phyloP scores from a whole-genome alignment of 1,140 invertebrate species.

The Globodera rostochiensis region DNA sequence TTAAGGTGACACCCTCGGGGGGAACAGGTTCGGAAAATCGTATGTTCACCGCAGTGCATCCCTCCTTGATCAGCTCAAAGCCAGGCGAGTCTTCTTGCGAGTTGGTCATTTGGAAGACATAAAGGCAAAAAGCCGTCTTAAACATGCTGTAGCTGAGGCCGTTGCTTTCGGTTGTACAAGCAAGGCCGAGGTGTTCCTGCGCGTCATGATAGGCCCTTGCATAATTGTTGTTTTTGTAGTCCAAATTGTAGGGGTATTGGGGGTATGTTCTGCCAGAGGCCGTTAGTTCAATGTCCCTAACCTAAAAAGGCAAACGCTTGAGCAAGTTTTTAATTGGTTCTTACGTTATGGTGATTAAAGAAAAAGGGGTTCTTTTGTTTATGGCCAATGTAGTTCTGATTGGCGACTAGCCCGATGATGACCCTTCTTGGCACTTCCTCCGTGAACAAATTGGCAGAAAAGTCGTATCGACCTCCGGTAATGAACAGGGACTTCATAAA shows the following conservation, averaged over 20 bases:
- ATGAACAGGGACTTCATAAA: constrained; percentile 28
- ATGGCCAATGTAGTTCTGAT: constrained; percentile 13
- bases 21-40: too few species aligned
- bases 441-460: constrained; percentile 33
- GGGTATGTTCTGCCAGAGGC: constrained; percentile 10
- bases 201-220: constrained; percentile 23
- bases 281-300: constrained; percentile 25
- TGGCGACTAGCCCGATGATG: constrained; percentile 20
- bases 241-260: constrained; percentile 3
- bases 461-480: neutral
- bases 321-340: too few species aligned
- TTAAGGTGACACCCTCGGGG: neutral
- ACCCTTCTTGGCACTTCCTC: constrained; percentile 28
- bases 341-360: constrained; percentile 27
- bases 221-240: constrained; percentile 33
- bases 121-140: neutral
- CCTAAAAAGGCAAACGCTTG: too few species aligned
- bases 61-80: too few species aligned
- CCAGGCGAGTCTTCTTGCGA: too few species aligned
- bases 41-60: too few species aligned
- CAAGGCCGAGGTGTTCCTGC: neutral
- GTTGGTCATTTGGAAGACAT: too few species aligned
- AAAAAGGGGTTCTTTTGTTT: constrained; percentile 22
- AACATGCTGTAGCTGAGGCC: neutral
- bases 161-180: constrained; percentile 3